These are phyloP conservation scores for Aplochiton taeniatus DNA, from an alignment of 2,797 vertebrate species.

Conservation along the genomic window DNA sequence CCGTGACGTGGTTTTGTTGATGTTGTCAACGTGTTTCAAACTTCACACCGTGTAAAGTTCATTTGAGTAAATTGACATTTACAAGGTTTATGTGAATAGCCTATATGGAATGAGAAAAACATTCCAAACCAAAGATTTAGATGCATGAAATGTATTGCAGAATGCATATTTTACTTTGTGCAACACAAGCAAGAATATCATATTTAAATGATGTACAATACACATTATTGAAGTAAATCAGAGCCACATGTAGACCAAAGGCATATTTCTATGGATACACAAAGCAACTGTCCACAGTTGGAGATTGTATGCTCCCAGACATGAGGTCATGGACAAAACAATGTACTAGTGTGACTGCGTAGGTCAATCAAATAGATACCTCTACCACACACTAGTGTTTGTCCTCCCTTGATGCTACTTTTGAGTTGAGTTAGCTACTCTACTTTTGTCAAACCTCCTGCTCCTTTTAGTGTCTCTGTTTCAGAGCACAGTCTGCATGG, in stretches of 20 bases:
- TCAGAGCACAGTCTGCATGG: not conserved
- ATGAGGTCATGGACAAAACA: conserved; percentile 23
- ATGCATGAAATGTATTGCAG: not conserved
- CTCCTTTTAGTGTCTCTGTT: not conserved
- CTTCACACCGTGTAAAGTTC: conserved; percentile 25
- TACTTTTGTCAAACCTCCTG: not conserved
- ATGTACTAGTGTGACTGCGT: conserved; percentile 13
- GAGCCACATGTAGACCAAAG: conserved; percentile 29
- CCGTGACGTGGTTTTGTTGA: conserved; percentile 35
- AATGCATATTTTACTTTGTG: not conserved
- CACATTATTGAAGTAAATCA: conserved; percentile 27
- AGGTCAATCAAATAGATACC: not conserved
- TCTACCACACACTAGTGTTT: not conserved
- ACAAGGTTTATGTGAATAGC: no score
- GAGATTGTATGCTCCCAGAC: conserved; percentile 20
- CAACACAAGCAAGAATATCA: no score
- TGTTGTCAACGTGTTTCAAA: conserved; percentile 29
- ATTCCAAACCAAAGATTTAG: no score
- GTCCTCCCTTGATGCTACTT: not conserved
- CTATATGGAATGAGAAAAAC: no score
- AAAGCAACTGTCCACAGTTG: conserved; percentile 1
- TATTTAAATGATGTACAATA: not conserved
- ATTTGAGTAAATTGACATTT: no score
- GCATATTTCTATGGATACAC: conserved; percentile 19
- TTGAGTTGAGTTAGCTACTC: conserved; percentile 2